Conservation (phyloP, 1,140 invertebrate species). For the Calycopis cecrops region DNA sequence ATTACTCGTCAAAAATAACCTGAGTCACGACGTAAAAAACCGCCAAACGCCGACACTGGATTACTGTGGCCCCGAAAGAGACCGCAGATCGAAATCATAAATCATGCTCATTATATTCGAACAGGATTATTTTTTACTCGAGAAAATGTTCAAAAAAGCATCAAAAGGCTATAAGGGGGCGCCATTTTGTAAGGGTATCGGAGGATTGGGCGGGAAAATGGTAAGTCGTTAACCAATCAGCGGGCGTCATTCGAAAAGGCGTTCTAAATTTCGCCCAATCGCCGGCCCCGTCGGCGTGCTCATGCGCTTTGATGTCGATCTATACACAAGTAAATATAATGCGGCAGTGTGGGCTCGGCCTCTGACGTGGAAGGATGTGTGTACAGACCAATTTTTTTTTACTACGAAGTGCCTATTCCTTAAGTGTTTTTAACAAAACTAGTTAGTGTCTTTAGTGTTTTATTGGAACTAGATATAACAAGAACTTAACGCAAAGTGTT, state of each 20-base stretch:
- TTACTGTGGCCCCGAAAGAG: constrained; percentile 60
- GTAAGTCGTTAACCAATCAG: constrained; percentile 46
- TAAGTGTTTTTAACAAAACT: constrained; percentile 26
- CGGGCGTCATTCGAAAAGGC: constrained; percentile 44
- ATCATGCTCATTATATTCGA: constrained; percentile 74
- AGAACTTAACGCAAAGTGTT: constrained; percentile 7
- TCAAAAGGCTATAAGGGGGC: constrained; percentile 68
- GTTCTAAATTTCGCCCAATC: constrained; percentile 55
- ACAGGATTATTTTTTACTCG: constrained; percentile 73
- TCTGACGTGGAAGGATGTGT: constrained; percentile 49
- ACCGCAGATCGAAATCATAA: constrained; percentile 67
- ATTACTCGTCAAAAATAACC: constrained; percentile 4
- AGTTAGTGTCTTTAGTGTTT: constrained; percentile 38
- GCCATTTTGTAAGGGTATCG: constrained; percentile 68
- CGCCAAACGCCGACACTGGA: constrained; percentile 39
- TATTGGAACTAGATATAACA: constrained; percentile 14
- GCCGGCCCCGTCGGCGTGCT: constrained; percentile 36
- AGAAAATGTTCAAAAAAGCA: constrained; percentile 72
- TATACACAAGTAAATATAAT: constrained; percentile 68
- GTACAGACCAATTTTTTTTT: constrained; percentile 42
- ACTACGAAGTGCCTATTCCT: constrained; percentile 62
- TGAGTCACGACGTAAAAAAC: constrained; percentile 49
- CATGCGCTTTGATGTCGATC: constrained; percentile 70
- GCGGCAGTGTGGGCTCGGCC: constrained; percentile 69
- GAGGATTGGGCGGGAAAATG: constrained; percentile 61